These are phyloP conservation scores for Polydrusus cervinus DNA, from an alignment of 2,888 invertebrate species.

Conservation along the genomic window DNA sequence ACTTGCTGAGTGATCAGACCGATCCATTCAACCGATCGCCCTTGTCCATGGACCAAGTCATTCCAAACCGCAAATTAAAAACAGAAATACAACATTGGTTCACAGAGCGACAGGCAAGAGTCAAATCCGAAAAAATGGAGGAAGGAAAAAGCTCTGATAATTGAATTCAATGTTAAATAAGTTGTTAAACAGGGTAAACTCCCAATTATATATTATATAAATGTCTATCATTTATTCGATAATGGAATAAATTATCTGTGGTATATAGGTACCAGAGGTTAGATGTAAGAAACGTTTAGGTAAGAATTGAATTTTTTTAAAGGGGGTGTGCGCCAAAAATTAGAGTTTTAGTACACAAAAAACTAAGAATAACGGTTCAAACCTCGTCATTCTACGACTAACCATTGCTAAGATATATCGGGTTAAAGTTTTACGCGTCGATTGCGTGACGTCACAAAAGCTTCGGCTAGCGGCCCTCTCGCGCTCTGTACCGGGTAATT, in stretches of 20 bases:
- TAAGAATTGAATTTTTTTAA: background rate
- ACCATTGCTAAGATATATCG: no score
- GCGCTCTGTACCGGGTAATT: no score
- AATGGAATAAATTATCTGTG: constrained; percentile 4
- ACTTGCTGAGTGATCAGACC: constrained; percentile 92
- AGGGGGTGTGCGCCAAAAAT: no score
- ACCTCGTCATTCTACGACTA: no score
- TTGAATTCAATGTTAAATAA: background rate
- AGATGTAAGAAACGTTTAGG: background rate
- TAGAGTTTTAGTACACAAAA: no score
- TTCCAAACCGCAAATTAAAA: constrained; percentile 84
- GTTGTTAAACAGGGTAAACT: constrained; percentile 4
- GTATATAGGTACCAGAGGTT: background rate
- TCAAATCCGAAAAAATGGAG: background rate
- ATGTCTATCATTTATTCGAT: background rate
- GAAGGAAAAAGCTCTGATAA: background rate
- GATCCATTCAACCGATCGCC: constrained; percentile 97
- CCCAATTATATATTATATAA: background rate
- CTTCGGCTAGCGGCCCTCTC: no score
- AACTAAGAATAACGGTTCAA: no score
- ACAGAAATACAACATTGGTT: constrained; percentile 88
- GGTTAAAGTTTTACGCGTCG: no score
- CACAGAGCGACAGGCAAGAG: constrained; percentile 71
- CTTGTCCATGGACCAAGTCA: constrained; percentile 93
- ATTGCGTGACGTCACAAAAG: no score